A percentile compares a stretch with the other conserved stretches of the same genome.
phyloP scores from a whole-genome alignment of 2,113 vertebrate species.

The Elgaria multicarinata region DNA sequence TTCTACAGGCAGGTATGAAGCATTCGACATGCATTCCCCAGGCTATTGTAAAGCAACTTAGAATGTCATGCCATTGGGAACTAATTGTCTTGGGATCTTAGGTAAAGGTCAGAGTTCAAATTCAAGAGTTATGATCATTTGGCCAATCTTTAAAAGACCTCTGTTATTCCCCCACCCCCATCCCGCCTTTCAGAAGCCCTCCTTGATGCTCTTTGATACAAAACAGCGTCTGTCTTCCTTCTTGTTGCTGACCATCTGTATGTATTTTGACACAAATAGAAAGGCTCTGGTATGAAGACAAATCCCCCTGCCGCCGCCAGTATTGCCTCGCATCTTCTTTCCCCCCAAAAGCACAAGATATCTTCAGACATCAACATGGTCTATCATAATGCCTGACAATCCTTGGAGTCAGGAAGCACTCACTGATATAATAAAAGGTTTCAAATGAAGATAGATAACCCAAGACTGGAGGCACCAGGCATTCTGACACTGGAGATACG shows the following conservation, averaged over 20 bases:
- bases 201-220: conserved; percentile 8
- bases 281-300: background rate
- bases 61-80: conserved; percentile 41
- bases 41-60: conserved; percentile 30
- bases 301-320: background rate
- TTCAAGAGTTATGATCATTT: background rate
- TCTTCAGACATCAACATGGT: background rate
- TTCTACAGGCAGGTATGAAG: conserved; percentile 41
- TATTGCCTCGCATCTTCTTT: too few species aligned
- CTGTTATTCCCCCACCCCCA: background rate
- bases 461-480: background rate
- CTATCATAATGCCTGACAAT: background rate
- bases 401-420: background rate
- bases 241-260: background rate
- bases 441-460: background rate
- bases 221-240: background rate
- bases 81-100: background rate
- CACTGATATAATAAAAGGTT: background rate
- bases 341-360: background rate
- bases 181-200: background rate
- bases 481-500: background rate
- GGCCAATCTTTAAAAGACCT: conserved; percentile 23
- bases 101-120: conserved; percentile 24
- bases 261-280: background rate
- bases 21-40: conserved; percentile 43